Evolutionary conservation across 2,797 vertebrate genomes (phyloP).

Genomic region (Poeciliopsis turneri): DNA sequence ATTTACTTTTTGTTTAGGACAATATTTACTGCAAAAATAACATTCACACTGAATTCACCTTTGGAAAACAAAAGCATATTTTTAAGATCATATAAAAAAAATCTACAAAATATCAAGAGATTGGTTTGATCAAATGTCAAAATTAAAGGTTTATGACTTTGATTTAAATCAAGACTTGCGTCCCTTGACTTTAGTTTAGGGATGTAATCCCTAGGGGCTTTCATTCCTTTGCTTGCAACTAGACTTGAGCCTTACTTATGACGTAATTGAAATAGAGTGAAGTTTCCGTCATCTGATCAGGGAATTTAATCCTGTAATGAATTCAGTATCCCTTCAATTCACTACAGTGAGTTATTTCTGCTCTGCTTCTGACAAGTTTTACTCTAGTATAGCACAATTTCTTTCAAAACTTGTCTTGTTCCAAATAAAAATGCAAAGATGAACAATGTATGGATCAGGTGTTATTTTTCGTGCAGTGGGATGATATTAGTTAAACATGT

Average conservation of each 20-base stretch:
- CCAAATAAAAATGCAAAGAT: neutral
- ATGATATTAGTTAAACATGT: neutral
- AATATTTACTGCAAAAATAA: neutral
- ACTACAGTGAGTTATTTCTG: too few relatives aligned
- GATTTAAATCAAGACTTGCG: neutral
- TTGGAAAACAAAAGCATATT: neutral
- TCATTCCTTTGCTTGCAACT: neutral
- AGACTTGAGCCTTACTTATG: too few relatives aligned
- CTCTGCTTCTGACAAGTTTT: too few relatives aligned
- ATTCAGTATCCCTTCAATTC: too few relatives aligned
- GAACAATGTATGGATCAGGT: neutral
- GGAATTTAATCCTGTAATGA: too few relatives aligned
- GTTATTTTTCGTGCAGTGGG: neutral
- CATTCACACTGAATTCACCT: neutral
- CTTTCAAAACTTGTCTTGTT: neutral
- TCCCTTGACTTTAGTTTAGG: neutral
- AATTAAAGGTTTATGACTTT: neutral
- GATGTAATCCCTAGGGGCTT: neutral
- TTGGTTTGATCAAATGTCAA: neutral
- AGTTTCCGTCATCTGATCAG: too few relatives aligned
- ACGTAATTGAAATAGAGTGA: too few relatives aligned
- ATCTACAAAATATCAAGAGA: neutral
- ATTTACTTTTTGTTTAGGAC: neutral
- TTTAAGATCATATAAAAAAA: neutral
- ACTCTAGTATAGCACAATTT: too few relatives aligned